Percentiles rank a stretch among this genome's conserved stretches.
These are phyloP conservation scores for Ochropleura plecta DNA, from an alignment of 2,888 invertebrate genomes.

Conservation along the genomic window DNA sequence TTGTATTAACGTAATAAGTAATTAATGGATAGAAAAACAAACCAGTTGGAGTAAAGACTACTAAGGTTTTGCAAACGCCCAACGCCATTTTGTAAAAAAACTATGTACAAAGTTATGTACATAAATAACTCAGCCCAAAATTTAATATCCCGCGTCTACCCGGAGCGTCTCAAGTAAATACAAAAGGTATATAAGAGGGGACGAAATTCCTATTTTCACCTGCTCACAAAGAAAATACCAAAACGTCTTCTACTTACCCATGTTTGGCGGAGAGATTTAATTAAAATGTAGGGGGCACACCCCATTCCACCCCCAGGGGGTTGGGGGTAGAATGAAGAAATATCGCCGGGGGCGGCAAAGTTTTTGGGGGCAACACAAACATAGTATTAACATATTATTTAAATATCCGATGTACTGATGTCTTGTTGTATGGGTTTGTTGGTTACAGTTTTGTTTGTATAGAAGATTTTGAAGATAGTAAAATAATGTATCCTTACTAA, in stretches of 20 bases:
- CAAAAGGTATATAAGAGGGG: slow-evolving; percentile 54
- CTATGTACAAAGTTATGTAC: neutral
- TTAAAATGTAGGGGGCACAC: slow-evolving; percentile 83
- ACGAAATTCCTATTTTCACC: slow-evolving; percentile 72
- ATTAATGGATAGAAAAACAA: neutral
- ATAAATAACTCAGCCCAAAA: slow-evolving; percentile 28
- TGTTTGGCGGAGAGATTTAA: slow-evolving; percentile 86
- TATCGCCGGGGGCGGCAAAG: slow-evolving; percentile 78
- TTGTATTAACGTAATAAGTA: neutral
- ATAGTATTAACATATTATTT: slow-evolving; percentile 89
- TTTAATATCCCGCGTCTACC: slow-evolving; percentile 45
- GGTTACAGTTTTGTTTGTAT: slow-evolving; percentile 7
- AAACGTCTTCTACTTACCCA: slow-evolving; percentile 80
- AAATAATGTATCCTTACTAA: neutral
- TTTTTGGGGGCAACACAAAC: slow-evolving; percentile 86
- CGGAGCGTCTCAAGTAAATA: slow-evolving; percentile 44
- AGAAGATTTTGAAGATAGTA: neutral
- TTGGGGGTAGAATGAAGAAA: slow-evolving; percentile 78
- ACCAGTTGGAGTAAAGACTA: neutral
- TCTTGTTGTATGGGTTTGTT: slow-evolving; percentile 25
- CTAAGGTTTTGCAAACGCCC: rapidly evolving
- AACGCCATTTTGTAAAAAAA: neutral
- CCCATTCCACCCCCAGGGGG: slow-evolving; percentile 34
- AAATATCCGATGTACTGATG: slow-evolving; percentile 75
- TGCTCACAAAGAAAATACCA: slow-evolving; percentile 86